Evolutionary conservation across 2,888 invertebrate genomes (phyloP).

Genomic region (Punctoribates punctum): DNA sequence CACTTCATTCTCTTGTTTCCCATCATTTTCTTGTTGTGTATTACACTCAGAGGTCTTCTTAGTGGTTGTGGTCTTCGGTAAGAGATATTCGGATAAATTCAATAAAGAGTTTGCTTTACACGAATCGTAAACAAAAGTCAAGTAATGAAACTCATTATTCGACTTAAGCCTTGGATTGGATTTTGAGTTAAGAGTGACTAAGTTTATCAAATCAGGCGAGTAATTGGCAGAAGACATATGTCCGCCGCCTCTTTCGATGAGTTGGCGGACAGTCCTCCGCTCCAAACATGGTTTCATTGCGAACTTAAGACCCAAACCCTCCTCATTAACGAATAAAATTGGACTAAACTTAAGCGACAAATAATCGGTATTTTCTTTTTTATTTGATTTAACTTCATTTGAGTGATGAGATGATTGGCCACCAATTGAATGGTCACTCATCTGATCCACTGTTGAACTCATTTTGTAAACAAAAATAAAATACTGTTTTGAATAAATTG

Average conservation of each 20-base stretch:
- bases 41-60: neutral
- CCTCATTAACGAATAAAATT: too few relatives aligned
- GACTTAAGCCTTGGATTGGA: neutral
- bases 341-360: too few relatives aligned
- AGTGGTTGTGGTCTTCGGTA: neutral
- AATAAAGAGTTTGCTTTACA: slow-evolving; percentile 19
- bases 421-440: too few relatives aligned
- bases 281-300: too few relatives aligned
- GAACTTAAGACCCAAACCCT: too few relatives aligned
- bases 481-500: too few relatives aligned
- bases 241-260: slow-evolving; percentile 6
- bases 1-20: neutral
- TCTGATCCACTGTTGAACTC: too few relatives aligned
- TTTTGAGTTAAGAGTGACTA: slow-evolving; percentile 2
- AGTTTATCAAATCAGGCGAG: neutral
- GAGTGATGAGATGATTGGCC: too few relatives aligned
- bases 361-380: too few relatives aligned
- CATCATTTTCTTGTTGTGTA: too few relatives aligned
- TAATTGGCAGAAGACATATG: neutral
- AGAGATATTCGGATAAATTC: neutral
- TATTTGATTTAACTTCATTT: too few relatives aligned
- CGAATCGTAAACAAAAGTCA: neutral
- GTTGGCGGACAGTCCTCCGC: neutral
- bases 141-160: neutral
- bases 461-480: too few relatives aligned